phyloP scores from a whole-genome alignment of 2,797 vertebrate genomes.

The Sebastes diaconus region DNA sequence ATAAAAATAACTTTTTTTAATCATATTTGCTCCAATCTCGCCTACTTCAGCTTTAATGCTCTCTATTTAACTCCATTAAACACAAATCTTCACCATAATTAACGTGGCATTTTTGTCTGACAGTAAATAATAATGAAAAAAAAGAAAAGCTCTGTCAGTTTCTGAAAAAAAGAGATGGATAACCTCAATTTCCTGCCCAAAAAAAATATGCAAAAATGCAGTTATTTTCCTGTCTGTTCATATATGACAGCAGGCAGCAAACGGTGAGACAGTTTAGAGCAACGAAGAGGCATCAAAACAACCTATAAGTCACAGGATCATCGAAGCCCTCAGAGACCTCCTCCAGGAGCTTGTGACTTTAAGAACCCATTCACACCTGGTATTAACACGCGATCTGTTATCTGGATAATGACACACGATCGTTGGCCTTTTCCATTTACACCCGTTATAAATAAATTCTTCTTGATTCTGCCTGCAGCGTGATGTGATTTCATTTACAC shows the following conservation, averaged over 20 bases:
- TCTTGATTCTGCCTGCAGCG: background rate
- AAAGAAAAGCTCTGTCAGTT: slow-evolving; percentile 11
- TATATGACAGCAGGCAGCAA: background rate
- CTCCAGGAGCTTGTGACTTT: background rate
- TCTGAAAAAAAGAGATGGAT: slow-evolving; percentile 13
- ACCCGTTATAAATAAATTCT: background rate
- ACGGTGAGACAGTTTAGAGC: background rate
- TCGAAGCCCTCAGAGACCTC: background rate
- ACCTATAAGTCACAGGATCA: background rate
- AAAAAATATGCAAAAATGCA: slow-evolving; percentile 4
- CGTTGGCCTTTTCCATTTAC: background rate
- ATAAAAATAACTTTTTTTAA: too few species aligned
- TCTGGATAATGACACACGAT: background rate
- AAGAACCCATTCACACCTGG: background rate
- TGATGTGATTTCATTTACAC: background rate
- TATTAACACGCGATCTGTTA: background rate
- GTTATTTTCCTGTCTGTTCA: background rate
- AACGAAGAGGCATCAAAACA: background rate
- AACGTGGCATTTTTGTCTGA: slow-evolving; percentile 36
- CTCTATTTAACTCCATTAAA: slow-evolving; percentile 5
- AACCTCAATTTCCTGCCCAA: slow-evolving; percentile 20
- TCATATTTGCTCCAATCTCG: too few species aligned
- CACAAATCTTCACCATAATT: slow-evolving; percentile 10
- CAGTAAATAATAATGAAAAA: slow-evolving; percentile 26
- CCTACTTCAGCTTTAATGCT: background rate